These are phyloP conservation scores for Neodiprion fabricii DNA, from an alignment of 1,140 invertebrate species.

Conservation along the genomic window DNA sequence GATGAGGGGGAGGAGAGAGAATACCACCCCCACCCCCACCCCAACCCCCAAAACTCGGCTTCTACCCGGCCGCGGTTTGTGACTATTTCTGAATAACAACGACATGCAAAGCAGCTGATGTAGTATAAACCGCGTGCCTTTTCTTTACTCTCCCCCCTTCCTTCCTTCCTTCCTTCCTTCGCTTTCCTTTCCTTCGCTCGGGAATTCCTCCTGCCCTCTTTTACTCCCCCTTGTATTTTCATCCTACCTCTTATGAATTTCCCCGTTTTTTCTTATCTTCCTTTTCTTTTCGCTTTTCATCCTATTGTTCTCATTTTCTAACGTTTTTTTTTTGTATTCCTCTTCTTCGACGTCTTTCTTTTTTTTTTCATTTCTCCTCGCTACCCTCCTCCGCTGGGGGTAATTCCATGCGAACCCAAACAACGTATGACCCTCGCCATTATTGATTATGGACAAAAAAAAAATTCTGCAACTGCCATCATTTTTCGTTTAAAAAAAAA, in stretches of 20 bases:
- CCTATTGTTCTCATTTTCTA: no score
- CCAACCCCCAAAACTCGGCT: no score
- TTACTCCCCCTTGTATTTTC: background rate
- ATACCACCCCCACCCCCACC: no score
- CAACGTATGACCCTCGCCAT: no score
- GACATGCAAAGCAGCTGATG: slow-evolving; percentile 24
- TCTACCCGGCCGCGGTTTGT: no score
- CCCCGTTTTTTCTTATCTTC: background rate
- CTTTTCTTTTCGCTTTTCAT: background rate
- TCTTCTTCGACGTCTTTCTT: background rate
- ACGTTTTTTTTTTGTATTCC: no score
- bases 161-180: background rate
- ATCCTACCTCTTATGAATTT: background rate
- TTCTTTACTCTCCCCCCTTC: slow-evolving; percentile 10
- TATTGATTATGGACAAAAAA: no score
- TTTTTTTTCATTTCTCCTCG: background rate
- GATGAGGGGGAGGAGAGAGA: no score
- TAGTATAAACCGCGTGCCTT: slow-evolving; percentile 12
- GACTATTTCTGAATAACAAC: slow-evolving; percentile 29
- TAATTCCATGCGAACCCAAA: background rate
- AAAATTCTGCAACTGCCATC: no score
- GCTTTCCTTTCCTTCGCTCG: no score
- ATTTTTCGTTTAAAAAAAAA: no score
- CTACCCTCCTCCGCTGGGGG: background rate
- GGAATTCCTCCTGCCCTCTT: no score